These are phyloP conservation scores for Vespertilio murinus DNA, from an alignment of 2,797 vertebrate genomes.

Conservation along the genomic window DNA sequence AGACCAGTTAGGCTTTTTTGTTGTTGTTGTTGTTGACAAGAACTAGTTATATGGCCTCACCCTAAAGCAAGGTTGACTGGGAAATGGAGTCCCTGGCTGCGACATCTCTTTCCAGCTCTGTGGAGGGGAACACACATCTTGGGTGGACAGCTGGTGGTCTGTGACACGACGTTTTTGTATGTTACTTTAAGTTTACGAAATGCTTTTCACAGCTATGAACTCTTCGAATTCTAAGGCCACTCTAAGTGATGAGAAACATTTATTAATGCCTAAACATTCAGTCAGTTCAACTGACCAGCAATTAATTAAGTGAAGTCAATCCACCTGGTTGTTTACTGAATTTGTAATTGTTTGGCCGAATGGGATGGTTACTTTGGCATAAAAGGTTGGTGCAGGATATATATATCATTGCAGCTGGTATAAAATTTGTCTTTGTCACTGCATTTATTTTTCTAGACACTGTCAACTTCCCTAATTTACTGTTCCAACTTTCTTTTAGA, in stretches of 20 bases:
- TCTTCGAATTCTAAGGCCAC: constrained; percentile 13
- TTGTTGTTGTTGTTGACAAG: background rate
- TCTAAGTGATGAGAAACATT: background rate
- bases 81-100: background rate
- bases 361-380: background rate
- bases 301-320: background rate
- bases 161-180: background rate
- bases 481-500: background rate
- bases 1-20: background rate
- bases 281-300: background rate
- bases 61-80: background rate
- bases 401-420: background rate
- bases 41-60: background rate
- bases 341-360: background rate
- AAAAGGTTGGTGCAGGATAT: background rate
- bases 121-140: background rate
- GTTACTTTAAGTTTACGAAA: background rate
- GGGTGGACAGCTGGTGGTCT: background rate
- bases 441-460: constrained; percentile 38
- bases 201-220: background rate
- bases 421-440: constrained; percentile 38
- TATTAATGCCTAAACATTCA: background rate
- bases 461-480: constrained; percentile 24
- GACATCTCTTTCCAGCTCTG: background rate
- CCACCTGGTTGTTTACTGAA: background rate